Percentiles rank a stretch among this genome's conserved stretches.
These are phyloP conservation scores for Peromyscus eremicus DNA, from an alignment of 2,797 vertebrate genomes.

Conservation along the genomic window DNA sequence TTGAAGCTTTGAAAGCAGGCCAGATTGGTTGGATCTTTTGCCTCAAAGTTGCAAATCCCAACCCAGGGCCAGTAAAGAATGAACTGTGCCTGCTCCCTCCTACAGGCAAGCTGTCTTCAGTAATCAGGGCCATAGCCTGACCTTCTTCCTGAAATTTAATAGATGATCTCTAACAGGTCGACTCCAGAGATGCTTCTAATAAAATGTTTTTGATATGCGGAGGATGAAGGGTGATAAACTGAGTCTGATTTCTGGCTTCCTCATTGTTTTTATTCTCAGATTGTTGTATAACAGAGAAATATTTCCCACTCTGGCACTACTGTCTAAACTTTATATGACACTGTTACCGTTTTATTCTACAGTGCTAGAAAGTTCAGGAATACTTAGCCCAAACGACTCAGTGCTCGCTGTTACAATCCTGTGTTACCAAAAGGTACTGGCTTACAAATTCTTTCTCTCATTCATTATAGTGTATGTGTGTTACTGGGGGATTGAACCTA, in stretches of 20 bases:
- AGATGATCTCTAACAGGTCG: slow-evolving; percentile 40
- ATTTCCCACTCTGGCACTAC: neutral
- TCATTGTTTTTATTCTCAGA: slow-evolving; percentile 18
- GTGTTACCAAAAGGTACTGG: neutral
- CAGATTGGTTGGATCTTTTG: neutral
- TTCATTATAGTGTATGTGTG: neutral
- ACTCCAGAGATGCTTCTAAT: neutral
- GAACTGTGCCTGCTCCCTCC: slow-evolving; percentile 25
- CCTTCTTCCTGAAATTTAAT: slow-evolving; percentile 2
- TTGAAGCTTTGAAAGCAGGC: neutral
- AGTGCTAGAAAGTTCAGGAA: neutral
- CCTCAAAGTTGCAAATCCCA: slow-evolving; percentile 37
- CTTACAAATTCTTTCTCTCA: slow-evolving; percentile 21
- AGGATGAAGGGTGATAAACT: neutral
- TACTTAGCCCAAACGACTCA: neutral
- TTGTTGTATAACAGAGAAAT: neutral
- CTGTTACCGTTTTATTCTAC: neutral
- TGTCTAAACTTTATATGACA: neutral
- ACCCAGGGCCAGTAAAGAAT: neutral
- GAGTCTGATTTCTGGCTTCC: neutral
- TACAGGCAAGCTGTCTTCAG: slow-evolving; percentile 33
- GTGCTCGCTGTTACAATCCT: neutral
- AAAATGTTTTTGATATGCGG: slow-evolving; percentile 7
- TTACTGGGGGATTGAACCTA: neutral
- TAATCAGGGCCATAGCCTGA: neutral